These are phyloP conservation scores for Torymus auratus DNA, from an alignment of 2,888 invertebrate genomes.

Conservation along the genomic window DNA sequence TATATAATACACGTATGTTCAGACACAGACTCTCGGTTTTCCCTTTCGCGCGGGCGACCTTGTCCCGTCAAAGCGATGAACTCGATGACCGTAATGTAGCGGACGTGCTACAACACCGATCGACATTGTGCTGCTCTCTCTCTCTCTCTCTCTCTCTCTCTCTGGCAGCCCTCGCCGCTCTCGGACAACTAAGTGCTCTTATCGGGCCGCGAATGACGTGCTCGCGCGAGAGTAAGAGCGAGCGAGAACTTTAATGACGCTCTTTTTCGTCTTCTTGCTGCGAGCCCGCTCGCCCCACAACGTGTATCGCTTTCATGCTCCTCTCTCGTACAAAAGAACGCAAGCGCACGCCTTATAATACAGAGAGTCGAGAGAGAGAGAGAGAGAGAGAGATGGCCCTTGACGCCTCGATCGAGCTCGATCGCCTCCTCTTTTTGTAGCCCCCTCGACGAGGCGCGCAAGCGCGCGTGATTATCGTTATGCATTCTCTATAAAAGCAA, in stretches of 20 bases:
- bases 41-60: conserved; percentile 50
- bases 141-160: no score
- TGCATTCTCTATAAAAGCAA: conserved; percentile 20
- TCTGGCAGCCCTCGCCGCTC: no score
- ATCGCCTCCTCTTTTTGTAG: neutral
- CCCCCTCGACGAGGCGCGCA: no score
- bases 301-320: conserved; percentile 30
- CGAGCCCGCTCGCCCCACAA: neutral
- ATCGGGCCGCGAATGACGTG: conserved; percentile 26
- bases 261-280: conserved; percentile 21
- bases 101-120: conserved; percentile 6
- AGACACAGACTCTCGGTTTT: conserved; percentile 7
- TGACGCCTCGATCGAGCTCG: neutral
- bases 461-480: conserved; percentile 21
- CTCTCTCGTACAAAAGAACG: neutral
- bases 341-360: neutral
- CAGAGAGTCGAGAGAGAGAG: neutral
- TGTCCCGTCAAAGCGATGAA: conserved; percentile 50
- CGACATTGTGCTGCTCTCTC: conserved; percentile 16
- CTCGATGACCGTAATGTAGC: conserved; percentile 42
- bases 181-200: no score
- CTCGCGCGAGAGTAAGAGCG: neutral
- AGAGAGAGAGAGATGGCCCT: conserved; percentile 3
- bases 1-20: conserved; percentile 1
- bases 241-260: conserved; percentile 45